Evolutionary conservation across 2,888 invertebrate genomes (phyloP), one percentile per base, ranked within the genome.

Genomic region (Caenorhabditis wallacei): DNA sequence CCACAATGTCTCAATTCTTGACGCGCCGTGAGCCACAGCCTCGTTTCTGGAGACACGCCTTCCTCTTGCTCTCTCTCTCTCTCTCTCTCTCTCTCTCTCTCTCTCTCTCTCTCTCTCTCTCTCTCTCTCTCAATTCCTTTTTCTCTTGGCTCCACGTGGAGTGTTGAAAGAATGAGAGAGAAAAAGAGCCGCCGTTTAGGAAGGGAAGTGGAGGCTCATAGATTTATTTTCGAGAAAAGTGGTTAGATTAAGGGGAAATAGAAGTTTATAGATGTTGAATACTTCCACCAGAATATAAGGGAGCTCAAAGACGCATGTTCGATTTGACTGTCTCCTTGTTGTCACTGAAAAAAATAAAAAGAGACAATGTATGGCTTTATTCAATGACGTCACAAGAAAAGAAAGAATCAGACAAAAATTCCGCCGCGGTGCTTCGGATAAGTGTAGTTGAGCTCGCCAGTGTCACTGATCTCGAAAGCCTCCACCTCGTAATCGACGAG

Each of bases 401-500:
- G 30, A 30, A 37, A 24, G 16, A 43, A 30, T 72, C 48, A 71
- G 53, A 46, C 56, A 22, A 30, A 80, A 40, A 63, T 56, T 2
- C n/a, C 57, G 26, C 51, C 51, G 68, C 46, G 71, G 57, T 72
- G 72, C 66, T 72, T 68, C 59, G 71, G 71, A 68, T 71, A 72
- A 24, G 71, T 66, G 66, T 81, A 81, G 61, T 56, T 68, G 43
- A 76, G 54, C 56, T 76, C 81, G 11, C 76, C 76, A 20, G 75
- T 71, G 70, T 81, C 70, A 18, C 57, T 66, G 46, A 81, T 71
- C 43, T 78, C 82, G 40, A 82, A 82, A 7, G 72, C 75, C 61
- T 82, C 82, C 10, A 72, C 72, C 51, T 82, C 74, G 35, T 79
- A 84, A 40, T 82, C 84, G 37, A 75, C 68, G 7, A 74, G 64